These are phyloP conservation scores for Salvator merianae DNA, from an alignment of 2,113 vertebrate genomes.

Conservation along the genomic window DNA sequence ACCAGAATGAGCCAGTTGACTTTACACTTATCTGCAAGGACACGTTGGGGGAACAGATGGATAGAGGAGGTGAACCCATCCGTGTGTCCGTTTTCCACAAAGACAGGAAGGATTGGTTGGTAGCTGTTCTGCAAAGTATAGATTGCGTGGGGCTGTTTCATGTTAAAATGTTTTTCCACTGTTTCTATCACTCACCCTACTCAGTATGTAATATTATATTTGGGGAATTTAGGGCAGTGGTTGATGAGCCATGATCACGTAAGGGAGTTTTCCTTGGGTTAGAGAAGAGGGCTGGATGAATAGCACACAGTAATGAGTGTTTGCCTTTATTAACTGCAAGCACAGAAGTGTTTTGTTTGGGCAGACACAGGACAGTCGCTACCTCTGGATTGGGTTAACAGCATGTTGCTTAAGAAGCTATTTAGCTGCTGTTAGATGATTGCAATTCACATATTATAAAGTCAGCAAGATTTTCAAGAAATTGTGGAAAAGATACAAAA, in stretches of 20 bases:
- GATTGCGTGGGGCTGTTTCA: neutral
- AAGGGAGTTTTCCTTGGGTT: neutral
- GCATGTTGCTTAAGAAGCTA: neutral
- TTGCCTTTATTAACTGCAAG: neutral
- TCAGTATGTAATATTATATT: neutral
- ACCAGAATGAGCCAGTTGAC: constrained; percentile 74
- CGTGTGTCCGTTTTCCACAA: constrained; percentile 81
- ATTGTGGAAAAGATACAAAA: too few species aligned
- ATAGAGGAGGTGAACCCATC: constrained; percentile 80
- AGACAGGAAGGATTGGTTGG: constrained; percentile 84
- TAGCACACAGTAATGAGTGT: neutral
- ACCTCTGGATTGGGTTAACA: too few species aligned
- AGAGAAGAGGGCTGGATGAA: neutral
- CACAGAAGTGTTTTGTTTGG: too few species aligned
- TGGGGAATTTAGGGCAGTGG: neutral
- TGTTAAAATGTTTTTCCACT: neutral
- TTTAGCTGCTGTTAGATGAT: too few species aligned
- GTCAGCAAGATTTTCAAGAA: too few species aligned
- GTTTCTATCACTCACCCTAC: neutral
- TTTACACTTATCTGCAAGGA: constrained; percentile 87
- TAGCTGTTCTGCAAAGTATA: constrained; percentile 12
- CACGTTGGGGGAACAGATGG: constrained; percentile 74
- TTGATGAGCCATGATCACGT: neutral
- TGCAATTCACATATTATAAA: too few species aligned
- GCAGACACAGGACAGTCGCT: too few species aligned